These are phyloP conservation scores for Teinopalpus imperialis DNA, from an alignment of 2,888 invertebrate genomes.

Conservation along the genomic window DNA sequence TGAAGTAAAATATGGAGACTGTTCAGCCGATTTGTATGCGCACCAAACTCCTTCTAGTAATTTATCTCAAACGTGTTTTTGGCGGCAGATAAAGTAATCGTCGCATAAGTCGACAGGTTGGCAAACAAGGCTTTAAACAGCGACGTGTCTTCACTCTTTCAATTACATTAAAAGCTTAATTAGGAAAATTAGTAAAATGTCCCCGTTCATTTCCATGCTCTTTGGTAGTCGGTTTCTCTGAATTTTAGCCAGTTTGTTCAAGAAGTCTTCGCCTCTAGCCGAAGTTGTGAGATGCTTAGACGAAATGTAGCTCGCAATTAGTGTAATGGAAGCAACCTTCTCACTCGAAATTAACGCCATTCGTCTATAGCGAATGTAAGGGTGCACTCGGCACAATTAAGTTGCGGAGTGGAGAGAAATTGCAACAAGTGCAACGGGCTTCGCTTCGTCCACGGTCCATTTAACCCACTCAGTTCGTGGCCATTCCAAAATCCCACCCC, in stretches of 20 bases:
- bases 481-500: slow-evolving; percentile 49
- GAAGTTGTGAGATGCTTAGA: slow-evolving; percentile 74
- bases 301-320: slow-evolving; percentile 79
- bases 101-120: slow-evolving; percentile 36
- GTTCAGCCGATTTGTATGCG: slow-evolving; percentile 72
- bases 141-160: slow-evolving; percentile 70
- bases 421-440: slow-evolving; percentile 75
- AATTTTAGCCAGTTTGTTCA: slow-evolving; percentile 71
- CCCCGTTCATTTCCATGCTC: slow-evolving; percentile 69
- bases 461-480: slow-evolving; percentile 67
- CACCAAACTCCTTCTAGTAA: slow-evolving; percentile 65
- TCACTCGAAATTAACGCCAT: slow-evolving; percentile 68
- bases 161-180: slow-evolving; percentile 81
- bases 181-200: slow-evolving; percentile 75
- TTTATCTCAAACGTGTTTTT: slow-evolving; percentile 76
- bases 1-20: slow-evolving; percentile 70
- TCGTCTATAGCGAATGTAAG: slow-evolving; percentile 67
- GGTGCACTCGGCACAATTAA: slow-evolving; percentile 70
- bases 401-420: slow-evolving; percentile 68
- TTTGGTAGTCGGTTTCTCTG: slow-evolving; percentile 64
- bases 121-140: slow-evolving; percentile 56
- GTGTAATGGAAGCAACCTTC: slow-evolving; percentile 77
- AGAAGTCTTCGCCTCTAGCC: slow-evolving; percentile 59
- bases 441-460: slow-evolving; percentile 67
- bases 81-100: slow-evolving; percentile 57